Evolutionary conservation across 2,113 vertebrate genomes (phyloP).

Genomic region (Tautogolabrus adspersus): DNA sequence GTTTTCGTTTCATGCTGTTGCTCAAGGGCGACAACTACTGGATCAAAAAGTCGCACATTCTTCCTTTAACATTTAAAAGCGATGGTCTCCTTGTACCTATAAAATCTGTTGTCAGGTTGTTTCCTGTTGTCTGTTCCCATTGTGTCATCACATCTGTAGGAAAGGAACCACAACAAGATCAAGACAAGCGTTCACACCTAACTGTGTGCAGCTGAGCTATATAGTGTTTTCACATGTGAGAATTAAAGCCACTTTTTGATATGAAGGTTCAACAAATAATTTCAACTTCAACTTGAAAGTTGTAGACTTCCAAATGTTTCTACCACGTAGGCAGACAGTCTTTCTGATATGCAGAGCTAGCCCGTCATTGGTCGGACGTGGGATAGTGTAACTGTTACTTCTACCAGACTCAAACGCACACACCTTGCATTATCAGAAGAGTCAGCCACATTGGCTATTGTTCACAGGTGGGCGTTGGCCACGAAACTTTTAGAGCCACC

Average conservation of each 20-base stretch:
- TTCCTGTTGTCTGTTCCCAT: constrained; percentile 14
- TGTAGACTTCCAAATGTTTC: too few relatives aligned
- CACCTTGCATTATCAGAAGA: constrained; percentile 30
- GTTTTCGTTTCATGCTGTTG: neutral
- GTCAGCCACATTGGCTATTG: constrained; percentile 47
- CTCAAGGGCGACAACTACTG: too few relatives aligned
- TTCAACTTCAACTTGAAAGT: too few relatives aligned
- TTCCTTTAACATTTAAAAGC: neutral
- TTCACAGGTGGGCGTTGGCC: constrained; percentile 48
- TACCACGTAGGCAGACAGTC: neutral
- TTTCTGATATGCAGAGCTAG: constrained; percentile 6
- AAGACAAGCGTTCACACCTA: neutral
- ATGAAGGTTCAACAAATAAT: too few relatives aligned
- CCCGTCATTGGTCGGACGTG: neutral
- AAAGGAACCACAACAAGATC: neutral
- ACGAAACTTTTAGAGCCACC: neutral
- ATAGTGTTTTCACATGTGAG: too few relatives aligned
- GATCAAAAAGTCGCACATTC: too few relatives aligned
- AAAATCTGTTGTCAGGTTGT: neutral
- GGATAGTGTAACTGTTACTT: neutral
- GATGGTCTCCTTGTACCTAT: neutral
- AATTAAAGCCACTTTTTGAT: too few relatives aligned
- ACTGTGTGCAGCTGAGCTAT: neutral
- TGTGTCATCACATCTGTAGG: neutral
- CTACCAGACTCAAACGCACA: too few relatives aligned